Percentiles rank a stretch among this genome's conserved stretches.
These are phyloP conservation scores for Chaitophorus viminalis DNA, from an alignment of 2,888 invertebrate species.

Conservation along the genomic window DNA sequence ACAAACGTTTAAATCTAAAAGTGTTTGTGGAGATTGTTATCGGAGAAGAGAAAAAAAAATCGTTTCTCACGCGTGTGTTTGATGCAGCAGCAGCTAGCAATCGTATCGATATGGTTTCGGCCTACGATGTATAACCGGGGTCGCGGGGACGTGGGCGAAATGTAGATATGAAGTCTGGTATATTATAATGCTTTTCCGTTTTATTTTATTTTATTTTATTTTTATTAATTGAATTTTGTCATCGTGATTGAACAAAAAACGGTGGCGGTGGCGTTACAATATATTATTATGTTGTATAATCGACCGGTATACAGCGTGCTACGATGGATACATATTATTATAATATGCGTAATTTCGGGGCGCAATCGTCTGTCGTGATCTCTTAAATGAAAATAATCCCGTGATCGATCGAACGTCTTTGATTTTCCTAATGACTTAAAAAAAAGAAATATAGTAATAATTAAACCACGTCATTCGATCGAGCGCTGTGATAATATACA, in stretches of 20 bases:
- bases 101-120: constrained; percentile 7
- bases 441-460: not conserved
- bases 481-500: not conserved
- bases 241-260: constrained; percentile 54
- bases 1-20: not conserved
- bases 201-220: not conserved
- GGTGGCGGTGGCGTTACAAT: not conserved
- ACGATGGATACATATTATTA: not conserved
- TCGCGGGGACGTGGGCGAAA: constrained; percentile 38
- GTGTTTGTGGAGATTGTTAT: constrained; percentile 14
- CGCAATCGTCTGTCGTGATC: constrained; percentile 33
- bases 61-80: constrained; percentile 30
- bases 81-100: not conserved
- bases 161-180: constrained; percentile 11
- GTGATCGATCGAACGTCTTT: constrained; percentile 48
- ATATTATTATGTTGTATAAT: not conserved
- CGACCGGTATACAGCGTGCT: not conserved
- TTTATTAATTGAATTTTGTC: constrained; percentile 58
- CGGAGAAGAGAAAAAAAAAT: not conserved
- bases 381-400: constrained; percentile 31
- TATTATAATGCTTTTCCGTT: too few species aligned
- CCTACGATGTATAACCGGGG: constrained; percentile 16
- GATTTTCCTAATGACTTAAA: not conserved
- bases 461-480: not conserved
- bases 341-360: constrained; percentile 5